Base-by-base conservation (phyloP, 2,888 invertebrate species). In the Cremastinae sp. region DNA sequence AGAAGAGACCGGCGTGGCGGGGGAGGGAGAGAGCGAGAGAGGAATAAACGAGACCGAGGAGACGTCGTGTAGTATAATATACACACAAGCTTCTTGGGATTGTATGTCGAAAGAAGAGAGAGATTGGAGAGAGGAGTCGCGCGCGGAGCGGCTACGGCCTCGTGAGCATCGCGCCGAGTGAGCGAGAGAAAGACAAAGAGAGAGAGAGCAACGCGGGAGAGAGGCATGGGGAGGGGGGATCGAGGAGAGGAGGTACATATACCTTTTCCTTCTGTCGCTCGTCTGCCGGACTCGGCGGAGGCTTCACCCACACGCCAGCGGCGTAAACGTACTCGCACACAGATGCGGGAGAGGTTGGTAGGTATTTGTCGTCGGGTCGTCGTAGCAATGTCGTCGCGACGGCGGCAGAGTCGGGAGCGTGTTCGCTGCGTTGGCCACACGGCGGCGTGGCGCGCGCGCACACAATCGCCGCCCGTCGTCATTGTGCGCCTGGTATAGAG, bases 291-390 rank as follows among this genome's bases (percentile, higher is more conserved):
- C 83, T 80, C 74, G 68, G 22, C 74, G 68, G 22, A 59, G 83
- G 81, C 85, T 85, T 86, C 85, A 85, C 85, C 85, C 85, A 85
- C 85, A 85, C 83, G 81, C 80, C 78, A 56, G 61, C 47, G 38
- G 43, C 74, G 61, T 28, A 43, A 54, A 64, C 71, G 58, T 68
- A 68, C 41, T 58, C 47, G 36, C 38, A 51, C 41, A 69, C 43
- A 47, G 47, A 53, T 61, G 34, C 61, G 28, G 5, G 51, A n/a
- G n/a, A n/a, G n/a, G n/a, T n/a, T n/a, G 69, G 69, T 61, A 61
- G 61, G 61, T 70, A 70, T 70, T 70, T 70, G 70, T 70, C 70
- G 61, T 70, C 70, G 62, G 18, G 74, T 69, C 68, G 74, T 69
- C 71, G 74, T 78, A 49, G 71, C 62, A 71, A 62, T 45, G 74